A percentile compares a stretch with the other conserved stretches of the same genome.
These are phyloP conservation scores for Torymus auratus DNA, from an alignment of 2,888 invertebrate genomes.

Conservation along the genomic window DNA sequence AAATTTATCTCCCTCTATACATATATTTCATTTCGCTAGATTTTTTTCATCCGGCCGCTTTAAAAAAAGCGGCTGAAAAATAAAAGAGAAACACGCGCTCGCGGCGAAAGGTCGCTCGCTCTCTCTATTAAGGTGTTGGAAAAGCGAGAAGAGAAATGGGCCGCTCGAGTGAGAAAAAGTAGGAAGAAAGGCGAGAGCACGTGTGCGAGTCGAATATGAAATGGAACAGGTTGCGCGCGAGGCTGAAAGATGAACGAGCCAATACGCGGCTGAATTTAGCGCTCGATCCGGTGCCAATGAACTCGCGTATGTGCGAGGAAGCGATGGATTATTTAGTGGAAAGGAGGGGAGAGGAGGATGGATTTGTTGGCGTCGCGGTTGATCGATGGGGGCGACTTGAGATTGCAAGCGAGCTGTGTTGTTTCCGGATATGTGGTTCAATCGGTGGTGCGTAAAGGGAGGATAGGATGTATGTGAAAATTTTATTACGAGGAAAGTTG, in stretches of 20 bases:
- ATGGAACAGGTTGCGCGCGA: conserved; percentile 8
- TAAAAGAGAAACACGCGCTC: neutral
- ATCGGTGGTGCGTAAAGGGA: too few relatives aligned
- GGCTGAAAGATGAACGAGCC: conserved; percentile 39
- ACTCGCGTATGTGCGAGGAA: too few relatives aligned
- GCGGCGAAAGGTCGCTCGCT: neutral
- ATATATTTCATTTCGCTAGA: conserved; percentile 17
- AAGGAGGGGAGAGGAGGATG: too few relatives aligned
- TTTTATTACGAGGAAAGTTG: too few relatives aligned
- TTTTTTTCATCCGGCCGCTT: neutral
- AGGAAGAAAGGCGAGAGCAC: neutral
- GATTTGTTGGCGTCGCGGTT: too few relatives aligned
- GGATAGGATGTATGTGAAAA: too few relatives aligned
- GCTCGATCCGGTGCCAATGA: too few relatives aligned
- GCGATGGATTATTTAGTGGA: conserved; percentile 13
- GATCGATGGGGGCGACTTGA: too few relatives aligned
- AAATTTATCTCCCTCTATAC: conserved; percentile 13
- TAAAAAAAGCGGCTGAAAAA: neutral
- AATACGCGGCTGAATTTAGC: conserved; percentile 28
- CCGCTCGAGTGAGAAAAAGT: neutral
- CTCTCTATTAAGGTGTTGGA: neutral
- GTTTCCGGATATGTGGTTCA: too few relatives aligned
- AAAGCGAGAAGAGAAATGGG: neutral
- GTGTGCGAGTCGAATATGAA: conserved; percentile 33
- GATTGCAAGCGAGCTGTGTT: too few relatives aligned